Base-by-base conservation (phyloP, 92 coral and sea anemone genomes). In the Palythoa caribaeorum region DNA sequence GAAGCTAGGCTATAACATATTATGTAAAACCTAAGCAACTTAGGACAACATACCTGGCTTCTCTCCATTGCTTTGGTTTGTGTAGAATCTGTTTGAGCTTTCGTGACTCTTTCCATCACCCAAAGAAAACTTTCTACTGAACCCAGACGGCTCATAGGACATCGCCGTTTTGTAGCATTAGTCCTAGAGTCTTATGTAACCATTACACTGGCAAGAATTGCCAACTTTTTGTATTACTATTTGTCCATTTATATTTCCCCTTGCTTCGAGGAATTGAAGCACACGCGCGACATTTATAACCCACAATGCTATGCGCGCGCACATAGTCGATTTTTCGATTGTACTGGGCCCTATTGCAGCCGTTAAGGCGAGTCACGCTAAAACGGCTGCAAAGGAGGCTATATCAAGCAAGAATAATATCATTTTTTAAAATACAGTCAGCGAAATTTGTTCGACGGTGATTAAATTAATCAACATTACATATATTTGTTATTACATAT, bases 141-240 rank as follows among this genome's bases (percentile, higher is more conserved):
- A 93, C 92, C 95, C 97, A 80, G 96, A 91, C 79, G 97, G 97
- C 86, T 97, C 99, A 94, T 94, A 92, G 94, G 99, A 97, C 99
- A 97, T 97, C 92, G 91, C 98, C 94, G 96, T 85, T 91, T 63
- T 94, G 92, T 95, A 91, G 66, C 94, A 91, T 93, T 79, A 81
- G 93, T 84, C 90, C 86, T 94, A 78, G 76, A 90, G 79, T 73
- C 54, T 80, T 83, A 50, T 84, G 70, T 80, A 87, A 50, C 93
- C 92, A 87, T 85, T 86, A 83, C 84, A 84, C 51, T 36, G 77
- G 84, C 87, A 65, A 36, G 17, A 79, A 83, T n/a, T 68, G 83
- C 80, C 71, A 72, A 87, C 90, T 88, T 40, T 79, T 91, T 84
- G 20, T 20, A 85, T 83, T 73, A 83, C 87, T 81, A 59, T 35